These are phyloP conservation scores for Drosophila kepulauana DNA, from an alignment of 1,140 invertebrate genomes.

Conservation along the genomic window DNA sequence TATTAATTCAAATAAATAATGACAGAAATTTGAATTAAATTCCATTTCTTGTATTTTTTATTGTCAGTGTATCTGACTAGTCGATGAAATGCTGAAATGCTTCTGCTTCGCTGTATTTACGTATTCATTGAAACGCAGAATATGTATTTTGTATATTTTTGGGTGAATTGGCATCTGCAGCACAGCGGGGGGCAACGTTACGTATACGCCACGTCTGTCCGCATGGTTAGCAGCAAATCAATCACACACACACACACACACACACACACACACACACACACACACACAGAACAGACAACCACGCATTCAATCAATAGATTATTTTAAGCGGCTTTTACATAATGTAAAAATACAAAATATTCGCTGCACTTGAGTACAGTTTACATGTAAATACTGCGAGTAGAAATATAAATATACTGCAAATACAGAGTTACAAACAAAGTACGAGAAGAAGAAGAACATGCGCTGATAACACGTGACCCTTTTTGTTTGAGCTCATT, in stretches of 20 bases:
- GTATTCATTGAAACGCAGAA: slow-evolving; percentile 16
- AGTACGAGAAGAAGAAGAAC: background rate
- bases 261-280: background rate
- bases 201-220: slow-evolving; percentile 27
- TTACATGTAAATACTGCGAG: background rate
- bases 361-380: slow-evolving; percentile 18
- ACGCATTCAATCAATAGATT: slow-evolving; percentile 33
- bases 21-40: too few species aligned
- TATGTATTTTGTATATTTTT: slow-evolving; percentile 13
- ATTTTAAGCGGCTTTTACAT: slow-evolving; percentile 34
- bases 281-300: background rate
- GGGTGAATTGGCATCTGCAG: slow-evolving; percentile 13
- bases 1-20: too few species aligned
- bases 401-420: too few species aligned
- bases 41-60: too few species aligned
- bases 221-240: slow-evolving; percentile 21
- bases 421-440: too few species aligned
- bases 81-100: background rate
- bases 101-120: background rate
- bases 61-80: background rate
- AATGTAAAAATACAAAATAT: slow-evolving; percentile 1
- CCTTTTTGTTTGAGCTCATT: slow-evolving; percentile 9
- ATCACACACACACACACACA: slow-evolving; percentile 8
- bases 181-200: slow-evolving; percentile 10
- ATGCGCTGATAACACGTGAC: slow-evolving; percentile 4